Base-by-base conservation (phyloP, 2,888 invertebrate genomes). In the Tetropium fuscum region DNA sequence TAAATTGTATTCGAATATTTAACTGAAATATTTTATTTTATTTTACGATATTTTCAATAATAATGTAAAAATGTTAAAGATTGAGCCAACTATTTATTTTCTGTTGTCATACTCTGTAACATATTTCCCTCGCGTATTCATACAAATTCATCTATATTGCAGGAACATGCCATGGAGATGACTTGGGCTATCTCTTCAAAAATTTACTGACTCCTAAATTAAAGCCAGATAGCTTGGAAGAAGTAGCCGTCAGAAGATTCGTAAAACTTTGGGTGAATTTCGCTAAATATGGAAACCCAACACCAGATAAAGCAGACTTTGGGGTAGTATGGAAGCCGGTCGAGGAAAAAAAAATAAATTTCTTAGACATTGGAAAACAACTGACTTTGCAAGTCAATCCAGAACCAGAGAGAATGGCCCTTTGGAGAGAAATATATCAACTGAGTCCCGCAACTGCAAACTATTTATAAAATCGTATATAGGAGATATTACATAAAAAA, bases 211-310 rank as follows among this genome's bases (percentile, higher is more conserved):
- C 60, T 2, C 67, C 71, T 10, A 54, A 64, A 34, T 58, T 76
- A 6, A 48, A 60, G 10, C 53, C 63, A 3, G 68, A 64, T 3
- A 73, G 73, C 30, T 10, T 61, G n/a, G 77, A 78, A 67, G 74
- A 74, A 18, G 43, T 62, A 11, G 54, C 65, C 4, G 54, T 75
- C 18, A 62, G 65, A 43, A 61, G 71, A 18, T 67, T 77, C 49
- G 58, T 72, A 5, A 71, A 64, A 43, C 36, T 77, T 7, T 78
- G 78, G 78, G 69, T 73, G 1, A 75, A 76, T 61, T 78, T 78
- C 56, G 77, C 78, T 3, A 69, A 58, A 53, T 66, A 40, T 48
- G 70, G 70, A 4, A 64, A 73, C 53, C 74, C 74, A 7, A 70
- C 67, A 11, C 69, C 69, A 6, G 41, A 62, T 6, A 44, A 38